These are phyloP conservation scores for Laspeyria flexula DNA, from an alignment of 2,888 invertebrate species.

Conservation along the genomic window DNA sequence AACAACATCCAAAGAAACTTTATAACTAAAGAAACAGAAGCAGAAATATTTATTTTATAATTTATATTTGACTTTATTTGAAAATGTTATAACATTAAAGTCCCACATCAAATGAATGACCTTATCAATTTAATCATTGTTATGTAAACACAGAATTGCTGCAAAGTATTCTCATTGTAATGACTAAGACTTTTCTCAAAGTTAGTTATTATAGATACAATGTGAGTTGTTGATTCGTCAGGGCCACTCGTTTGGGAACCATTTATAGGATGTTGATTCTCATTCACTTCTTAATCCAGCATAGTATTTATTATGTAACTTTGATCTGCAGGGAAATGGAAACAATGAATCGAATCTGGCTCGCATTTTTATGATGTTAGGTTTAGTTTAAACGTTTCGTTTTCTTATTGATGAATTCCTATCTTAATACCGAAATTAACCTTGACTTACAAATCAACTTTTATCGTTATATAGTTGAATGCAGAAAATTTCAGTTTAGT, in stretches of 20 bases:
- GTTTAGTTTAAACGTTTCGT: background rate
- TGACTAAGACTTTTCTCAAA: constrained; percentile 27
- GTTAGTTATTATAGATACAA: constrained; percentile 37
- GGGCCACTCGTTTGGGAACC: constrained; percentile 24
- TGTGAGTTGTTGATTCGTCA: constrained; percentile 35
- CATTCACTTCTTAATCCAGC: background rate
- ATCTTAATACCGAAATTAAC: background rate
- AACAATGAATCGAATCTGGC: background rate
- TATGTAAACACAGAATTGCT: background rate
- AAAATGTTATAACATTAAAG: too few relatives aligned
- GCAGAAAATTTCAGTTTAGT: background rate
- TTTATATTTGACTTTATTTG: too few relatives aligned
- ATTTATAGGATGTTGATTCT: constrained; percentile 7
- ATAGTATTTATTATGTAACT: too few relatives aligned
- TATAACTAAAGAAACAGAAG: too few relatives aligned
- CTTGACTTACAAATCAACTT: background rate
- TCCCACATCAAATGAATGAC: too few relatives aligned
- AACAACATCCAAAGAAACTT: too few relatives aligned
- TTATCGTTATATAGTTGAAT: background rate
- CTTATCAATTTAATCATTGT: background rate
- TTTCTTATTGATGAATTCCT: background rate
- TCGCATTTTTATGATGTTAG: background rate
- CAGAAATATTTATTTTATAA: too few relatives aligned
- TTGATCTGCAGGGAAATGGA: background rate
- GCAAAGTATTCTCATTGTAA: background rate